Percentiles rank a stretch among this genome's conserved stretches.
These are phyloP conservation scores for Vulpes ferrilata DNA, from an alignment of 2,113 vertebrate species.

Conservation along the genomic window DNA sequence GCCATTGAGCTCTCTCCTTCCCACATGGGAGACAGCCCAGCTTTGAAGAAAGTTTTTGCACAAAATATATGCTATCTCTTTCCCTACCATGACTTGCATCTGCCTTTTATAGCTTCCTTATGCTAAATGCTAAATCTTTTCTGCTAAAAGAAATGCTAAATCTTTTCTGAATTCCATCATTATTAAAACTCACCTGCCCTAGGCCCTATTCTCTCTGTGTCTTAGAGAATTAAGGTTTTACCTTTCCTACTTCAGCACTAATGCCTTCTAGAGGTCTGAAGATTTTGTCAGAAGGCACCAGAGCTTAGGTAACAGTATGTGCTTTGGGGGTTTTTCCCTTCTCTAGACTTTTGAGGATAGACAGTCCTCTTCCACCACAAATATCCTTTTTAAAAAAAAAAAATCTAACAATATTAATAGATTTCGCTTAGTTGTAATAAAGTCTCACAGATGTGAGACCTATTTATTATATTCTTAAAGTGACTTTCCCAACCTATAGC, in stretches of 20 bases:
- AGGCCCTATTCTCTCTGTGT: not conserved
- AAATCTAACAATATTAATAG: not conserved
- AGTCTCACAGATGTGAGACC: not conserved
- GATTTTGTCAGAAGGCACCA: not conserved
- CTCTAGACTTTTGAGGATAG: not conserved
- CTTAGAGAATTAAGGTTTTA: not conserved
- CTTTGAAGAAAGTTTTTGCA: not conserved
- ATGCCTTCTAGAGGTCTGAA: not conserved
- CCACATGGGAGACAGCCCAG: fast-evolving
- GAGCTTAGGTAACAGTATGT: not conserved
- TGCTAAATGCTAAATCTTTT: too few species aligned
- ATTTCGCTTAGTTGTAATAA: not conserved
- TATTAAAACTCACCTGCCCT: not conserved
- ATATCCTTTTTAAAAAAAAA: not conserved
- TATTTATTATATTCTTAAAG: not conserved
- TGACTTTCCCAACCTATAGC: not conserved
- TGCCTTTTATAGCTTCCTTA: not conserved
- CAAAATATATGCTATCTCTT: not conserved
- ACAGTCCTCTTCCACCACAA: not conserved
- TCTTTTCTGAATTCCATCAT: slow-evolving; percentile 1
- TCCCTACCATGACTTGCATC: not conserved
- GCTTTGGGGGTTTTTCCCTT: not conserved
- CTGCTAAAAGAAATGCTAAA: too few species aligned
- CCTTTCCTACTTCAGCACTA: not conserved
- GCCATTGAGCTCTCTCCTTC: not conserved